Base-by-base conservation (phyloP, 2,113 vertebrate species). In the Synodontis membranacea region DNA sequence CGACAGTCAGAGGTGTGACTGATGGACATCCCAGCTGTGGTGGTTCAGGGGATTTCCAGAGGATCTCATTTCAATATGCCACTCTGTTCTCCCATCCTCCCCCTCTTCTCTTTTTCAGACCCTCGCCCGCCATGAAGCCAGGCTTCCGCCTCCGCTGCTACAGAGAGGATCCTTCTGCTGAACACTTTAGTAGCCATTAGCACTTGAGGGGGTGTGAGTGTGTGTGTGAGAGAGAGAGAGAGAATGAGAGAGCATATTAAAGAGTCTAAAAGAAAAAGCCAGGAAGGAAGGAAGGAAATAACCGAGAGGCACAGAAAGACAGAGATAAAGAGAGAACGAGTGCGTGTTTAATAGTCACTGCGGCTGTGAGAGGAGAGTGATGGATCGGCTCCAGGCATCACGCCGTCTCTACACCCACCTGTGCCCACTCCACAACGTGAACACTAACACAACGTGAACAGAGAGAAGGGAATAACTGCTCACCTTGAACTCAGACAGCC, bases 401-500 rank as follows among this genome's bases (percentile, higher is more conserved):
- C 8, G 58, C 8, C 2, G 25, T 64, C 64, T 60, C 64, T 81
- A 60, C 76, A 75, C 9, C 87, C 44, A 56, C 80, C 81, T 54
- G 72, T 52, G 23, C 5, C 60, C 50, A 52, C 72, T 66, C 44
- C 14, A 46, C n/a, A n/a, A n/a, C n/a, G n/a, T n/a, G n/a, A n/a
- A n/a, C n/a, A n/a, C 37, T n/a, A 39, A 2, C 56, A 52, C 14
- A 70, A 37, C 25, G 0, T 66, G 25, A 17, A 39, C 5, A 56
- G 4, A 52, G 8, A 15, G 19, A 68, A 9, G 2, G 6, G 12
- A 70, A 82, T 14, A 44, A 8, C 1, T 5, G 86, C 86, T 91
- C 93, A 99, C 98, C 97, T 99, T 99, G 96, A 96, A 99, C 89
- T 99, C 98, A 87, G 98, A 99, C 87, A 99, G 94, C 98, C 98